Base-by-base conservation (phyloP, 35 echinoderm and acorn worm species). In the Eucidaris tribuloides region DNA sequence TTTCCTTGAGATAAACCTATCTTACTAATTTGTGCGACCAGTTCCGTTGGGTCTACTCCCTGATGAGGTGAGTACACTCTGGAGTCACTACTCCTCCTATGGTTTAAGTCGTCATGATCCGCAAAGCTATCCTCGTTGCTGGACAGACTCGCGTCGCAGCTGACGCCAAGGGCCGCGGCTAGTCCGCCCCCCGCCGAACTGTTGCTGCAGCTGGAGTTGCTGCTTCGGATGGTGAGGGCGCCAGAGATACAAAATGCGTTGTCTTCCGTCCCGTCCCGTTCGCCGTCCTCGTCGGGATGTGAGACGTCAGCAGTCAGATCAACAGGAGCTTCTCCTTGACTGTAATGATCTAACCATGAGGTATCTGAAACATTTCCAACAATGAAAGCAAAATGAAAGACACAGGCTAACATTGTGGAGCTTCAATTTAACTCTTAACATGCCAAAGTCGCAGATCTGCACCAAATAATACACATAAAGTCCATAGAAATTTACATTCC, bases 171-270 rank as follows among this genome's bases (percentile, higher is more conserved):
- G 1, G 91, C 83, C 5, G 71, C 91, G 36, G 87, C 83, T 19
- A 93, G 62, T 18, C 89, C 85, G 19, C 87, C 87, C 15, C 64
- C 80, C 15, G 79, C 88, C 27, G 79, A 79, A 32, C 90, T 93
- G 79, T 87, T 90, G 56, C 91, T 86, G 39, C 78, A 86, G 22
- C 86, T 89, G 17, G 88, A 85, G 42, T 65, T 86, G 60, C 85
- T 89, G 64, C 94, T 93, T 32, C 83, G 89, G 64, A 99, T 87
- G 25, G 96, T 99, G 48, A 99, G 78, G n/a, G 83, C 87, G 71
- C 90, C 90, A 65, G 85, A 83, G 24, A 80, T 62, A 50, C 80
- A 97, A 42, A 83, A 93, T 13, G 71, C 42, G 5, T 43, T 33
- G 41, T 77, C 72, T 19, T 84, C 86, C 7, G 54, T 74, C 23